Evolutionary conservation across 2,888 invertebrate species (phyloP).

Genomic region (Patella caerulea): DNA sequence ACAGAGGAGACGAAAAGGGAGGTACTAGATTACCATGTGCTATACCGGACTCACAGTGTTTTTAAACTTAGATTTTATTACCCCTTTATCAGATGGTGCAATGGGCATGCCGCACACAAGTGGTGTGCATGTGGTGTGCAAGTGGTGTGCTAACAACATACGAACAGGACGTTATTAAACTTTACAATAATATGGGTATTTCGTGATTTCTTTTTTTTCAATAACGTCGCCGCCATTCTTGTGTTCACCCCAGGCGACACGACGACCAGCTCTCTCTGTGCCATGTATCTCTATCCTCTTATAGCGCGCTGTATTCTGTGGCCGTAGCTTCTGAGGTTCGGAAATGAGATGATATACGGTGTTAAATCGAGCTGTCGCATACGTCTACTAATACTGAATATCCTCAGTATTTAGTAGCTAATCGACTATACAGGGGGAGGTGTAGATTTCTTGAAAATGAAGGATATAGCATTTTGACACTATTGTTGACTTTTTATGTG

Average conservation of each 20-base stretch:
- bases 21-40: not conserved
- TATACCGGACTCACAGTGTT: too few relatives aligned
- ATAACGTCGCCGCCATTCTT: conserved; percentile 9
- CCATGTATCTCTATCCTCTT: too few relatives aligned
- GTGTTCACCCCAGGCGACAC: not conserved
- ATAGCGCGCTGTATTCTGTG: too few relatives aligned
- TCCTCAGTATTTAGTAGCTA: too few relatives aligned
- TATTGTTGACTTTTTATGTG: not conserved
- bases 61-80: conserved; percentile 4
- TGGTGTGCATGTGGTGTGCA: not conserved
- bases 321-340: too few relatives aligned
- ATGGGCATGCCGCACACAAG: not conserved
- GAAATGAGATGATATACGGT: too few relatives aligned
- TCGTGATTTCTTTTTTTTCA: not conserved
- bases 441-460: too few relatives aligned
- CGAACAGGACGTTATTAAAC: conserved; percentile 6
- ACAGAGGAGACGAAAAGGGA: conserved; percentile 28
- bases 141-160: not conserved
- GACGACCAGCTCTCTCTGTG: too few relatives aligned
- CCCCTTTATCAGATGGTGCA: conserved; percentile 9
- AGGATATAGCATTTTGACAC: not conserved
- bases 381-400: too few relatives aligned
- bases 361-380: too few relatives aligned
- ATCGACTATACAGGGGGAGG: too few relatives aligned
- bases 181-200: conserved; percentile 6